Evolutionary conservation across 2,888 invertebrate genomes (phyloP).

Genomic region (Cantharis rustica): DNA sequence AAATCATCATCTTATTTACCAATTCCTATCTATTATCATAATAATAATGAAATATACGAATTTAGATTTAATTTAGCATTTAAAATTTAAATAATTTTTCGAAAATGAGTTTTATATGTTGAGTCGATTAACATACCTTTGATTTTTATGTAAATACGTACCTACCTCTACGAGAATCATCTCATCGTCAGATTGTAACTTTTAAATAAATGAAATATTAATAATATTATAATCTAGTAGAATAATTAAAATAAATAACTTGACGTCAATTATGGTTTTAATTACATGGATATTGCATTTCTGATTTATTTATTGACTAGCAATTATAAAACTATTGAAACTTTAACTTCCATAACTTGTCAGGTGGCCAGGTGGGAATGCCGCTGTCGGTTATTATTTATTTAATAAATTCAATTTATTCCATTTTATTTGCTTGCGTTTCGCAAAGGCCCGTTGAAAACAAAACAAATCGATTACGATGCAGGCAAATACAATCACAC

Average conservation of each 20-base stretch:
- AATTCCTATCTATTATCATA: conserved; percentile 23
- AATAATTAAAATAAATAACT: conserved; percentile 39
- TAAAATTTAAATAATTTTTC: background rate
- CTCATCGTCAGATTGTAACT: background rate
- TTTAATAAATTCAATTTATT: conserved; percentile 43
- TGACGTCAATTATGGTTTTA: conserved; percentile 38
- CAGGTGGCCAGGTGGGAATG: conserved; percentile 41
- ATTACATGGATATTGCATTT: conserved; percentile 38
- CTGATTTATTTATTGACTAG: conserved; percentile 40
- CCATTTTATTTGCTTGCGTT: conserved; percentile 38
- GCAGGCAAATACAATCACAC: conserved; percentile 25
- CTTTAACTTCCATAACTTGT: conserved; percentile 37
- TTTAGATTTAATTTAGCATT: conserved; percentile 7
- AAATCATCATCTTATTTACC: conserved; percentile 25
- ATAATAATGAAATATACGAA: conserved; percentile 14
- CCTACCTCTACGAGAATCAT: background rate
- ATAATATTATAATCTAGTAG: conserved; percentile 31
- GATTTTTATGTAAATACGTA: conserved; percentile 19
- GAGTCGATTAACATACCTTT: background rate
- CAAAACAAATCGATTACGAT: conserved; percentile 40
- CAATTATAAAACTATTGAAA: conserved; percentile 41
- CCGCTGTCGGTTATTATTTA: conserved; percentile 35
- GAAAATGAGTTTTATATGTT: background rate
- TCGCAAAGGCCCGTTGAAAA: conserved; percentile 37
- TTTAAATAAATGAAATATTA: conserved; percentile 18